Base-by-base conservation (phyloP, 2,113 vertebrate genomes). In the Otocyon megalotis region DNA sequence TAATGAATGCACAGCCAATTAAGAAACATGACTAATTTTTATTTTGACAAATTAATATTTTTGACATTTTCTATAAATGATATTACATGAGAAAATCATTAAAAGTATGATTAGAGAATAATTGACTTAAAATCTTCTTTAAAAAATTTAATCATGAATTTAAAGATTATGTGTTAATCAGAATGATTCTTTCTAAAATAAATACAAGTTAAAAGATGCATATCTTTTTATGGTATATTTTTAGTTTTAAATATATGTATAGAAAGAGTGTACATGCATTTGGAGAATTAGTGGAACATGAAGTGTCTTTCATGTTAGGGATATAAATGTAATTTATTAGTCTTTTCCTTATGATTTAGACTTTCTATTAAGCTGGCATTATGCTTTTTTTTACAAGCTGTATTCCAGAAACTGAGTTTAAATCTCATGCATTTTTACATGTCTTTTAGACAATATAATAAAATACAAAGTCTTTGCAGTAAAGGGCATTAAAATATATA, bases 21-120 rank as follows among this genome's bases (percentile, higher is more conserved):
- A 97, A 93, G 84, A 97, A 96, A 79, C 56, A 95, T 37, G 67
- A 96, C 48, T 97, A 15, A 97, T 96, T 98, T 98, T 98, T 96
- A 95, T 96, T 97, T 96, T 58, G 77, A 37, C 15, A 97, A 97
- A 97, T 96, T 95, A 96, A 6, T 77, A 69, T 26, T 97, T 97
- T 95, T 97, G n/a, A 83, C 63, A 94, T 89, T 98, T 98, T 97
- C 92, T 53, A n/a, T 86, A 96, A 98, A 96, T 93, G 65, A 53
- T 92, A 97, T 92, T 97, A 71, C 12, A 79, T 83, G 91, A 97
- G 96, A 95, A 60, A 79, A 71, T 97, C 97, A 97, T 96, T 98
- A 96, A 96, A 98, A 60, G 71, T 90, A 90, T 98, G 85, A 98
- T 98, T 97, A 97, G 26, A 62, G 4, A 50, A 22, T 24, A 96